phyloP scores from a whole-genome alignment of 1,140 invertebrate genomes.

The Elysia chlorotica region DNA sequence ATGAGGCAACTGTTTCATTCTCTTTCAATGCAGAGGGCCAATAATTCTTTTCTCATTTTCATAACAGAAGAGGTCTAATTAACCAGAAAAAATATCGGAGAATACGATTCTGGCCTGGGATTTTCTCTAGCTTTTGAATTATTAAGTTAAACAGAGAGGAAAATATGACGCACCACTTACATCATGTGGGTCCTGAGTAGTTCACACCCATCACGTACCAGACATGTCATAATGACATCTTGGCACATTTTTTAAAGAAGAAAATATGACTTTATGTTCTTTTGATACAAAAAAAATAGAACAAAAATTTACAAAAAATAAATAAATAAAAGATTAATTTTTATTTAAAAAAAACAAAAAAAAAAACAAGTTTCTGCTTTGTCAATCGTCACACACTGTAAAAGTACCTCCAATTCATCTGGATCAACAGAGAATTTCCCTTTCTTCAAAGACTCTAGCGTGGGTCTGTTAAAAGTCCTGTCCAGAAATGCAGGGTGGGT shows the following conservation, averaged over 20 bases:
- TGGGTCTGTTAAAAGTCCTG: conserved; percentile 74
- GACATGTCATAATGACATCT: too few species aligned
- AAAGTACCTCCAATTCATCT: conserved; percentile 13
- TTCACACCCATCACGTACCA: too few species aligned
- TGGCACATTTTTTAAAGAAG: too few species aligned
- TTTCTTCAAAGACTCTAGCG: conserved; percentile 67
- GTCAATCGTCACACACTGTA: not conserved
- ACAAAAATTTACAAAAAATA: not conserved
- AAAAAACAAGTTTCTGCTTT: not conserved
- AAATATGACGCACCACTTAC: not conserved
- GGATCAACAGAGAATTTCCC: conserved; percentile 7
- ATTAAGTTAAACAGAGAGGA: not conserved
- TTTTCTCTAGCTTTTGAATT: too few species aligned
- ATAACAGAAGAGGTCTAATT: too few species aligned
- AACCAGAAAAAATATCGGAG: too few species aligned
- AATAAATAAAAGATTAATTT: not conserved
- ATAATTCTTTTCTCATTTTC: too few species aligned
- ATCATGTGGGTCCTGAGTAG: not conserved
- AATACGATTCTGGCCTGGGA: too few species aligned
- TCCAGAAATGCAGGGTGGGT: conserved; percentile 75
- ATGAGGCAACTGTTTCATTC: too few species aligned
- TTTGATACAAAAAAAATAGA: too few species aligned
- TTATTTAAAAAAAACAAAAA: not conserved
- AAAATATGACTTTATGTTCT: too few species aligned
- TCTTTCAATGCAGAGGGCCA: too few species aligned